phyloP scores from a whole-genome alignment of 2,113 vertebrate genomes.

The Hyla sarda region DNA sequence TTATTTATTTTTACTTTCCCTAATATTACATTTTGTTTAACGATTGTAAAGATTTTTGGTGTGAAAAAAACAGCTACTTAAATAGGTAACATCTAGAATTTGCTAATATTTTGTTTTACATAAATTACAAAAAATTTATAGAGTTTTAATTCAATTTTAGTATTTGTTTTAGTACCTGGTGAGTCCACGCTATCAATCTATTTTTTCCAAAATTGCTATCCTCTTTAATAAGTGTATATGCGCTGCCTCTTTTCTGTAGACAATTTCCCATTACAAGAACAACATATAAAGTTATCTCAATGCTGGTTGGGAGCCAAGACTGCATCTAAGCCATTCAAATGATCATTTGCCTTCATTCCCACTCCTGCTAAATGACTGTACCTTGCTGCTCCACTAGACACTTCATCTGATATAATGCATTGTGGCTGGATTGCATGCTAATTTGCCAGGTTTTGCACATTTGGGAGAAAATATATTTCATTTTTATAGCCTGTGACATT shows the following conservation, averaged over 20 bases:
- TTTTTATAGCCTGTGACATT: conserved; percentile 53
- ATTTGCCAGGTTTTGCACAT: conserved; percentile 52
- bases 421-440: conserved; percentile 46
- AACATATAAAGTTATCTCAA: conserved; percentile 36
- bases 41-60: too few relatives aligned
- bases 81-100: too few relatives aligned
- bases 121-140: too few relatives aligned
- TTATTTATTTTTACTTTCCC: not conserved
- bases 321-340: conserved; percentile 47
- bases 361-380: conserved; percentile 48
- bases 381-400: conserved; percentile 43
- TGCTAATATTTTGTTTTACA: too few relatives aligned
- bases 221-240: conserved; percentile 16
- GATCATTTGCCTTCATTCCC: conserved; percentile 52
- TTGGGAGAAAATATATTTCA: conserved; percentile 40
- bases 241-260: conserved; percentile 1
- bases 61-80: too few relatives aligned
- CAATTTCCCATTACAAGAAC: conserved; percentile 28
- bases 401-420: conserved; percentile 38
- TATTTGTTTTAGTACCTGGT: too few relatives aligned
- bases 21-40: not conserved
- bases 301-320: conserved; percentile 31
- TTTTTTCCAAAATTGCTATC: not conserved
- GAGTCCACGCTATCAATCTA: not conserved
- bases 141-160: too few relatives aligned